These are phyloP conservation scores for Oenanthe melanoleuca DNA, from an alignment of 2,113 vertebrate species.

Conservation along the genomic window DNA sequence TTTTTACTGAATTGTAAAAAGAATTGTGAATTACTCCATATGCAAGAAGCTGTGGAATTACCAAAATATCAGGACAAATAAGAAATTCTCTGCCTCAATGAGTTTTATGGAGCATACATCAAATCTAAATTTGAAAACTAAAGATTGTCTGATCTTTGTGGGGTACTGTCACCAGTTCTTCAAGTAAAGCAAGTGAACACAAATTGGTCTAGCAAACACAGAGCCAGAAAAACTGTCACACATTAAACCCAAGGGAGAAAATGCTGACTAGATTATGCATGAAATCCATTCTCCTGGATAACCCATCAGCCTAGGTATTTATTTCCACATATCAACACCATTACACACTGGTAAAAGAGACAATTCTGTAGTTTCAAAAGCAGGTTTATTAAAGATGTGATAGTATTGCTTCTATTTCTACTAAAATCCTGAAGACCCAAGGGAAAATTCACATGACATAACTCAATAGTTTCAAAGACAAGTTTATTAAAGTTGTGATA, in stretches of 20 bases:
- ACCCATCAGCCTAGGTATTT: background rate
- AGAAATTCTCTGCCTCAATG: background rate
- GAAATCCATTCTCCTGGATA: slow-evolving; percentile 13
- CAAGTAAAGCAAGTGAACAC: background rate
- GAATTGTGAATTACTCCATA: background rate
- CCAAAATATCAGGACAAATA: background rate
- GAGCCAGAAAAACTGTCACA: background rate
- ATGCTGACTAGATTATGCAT: background rate
- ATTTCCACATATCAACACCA: background rate
- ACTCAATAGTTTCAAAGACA: slow-evolving; percentile 15
- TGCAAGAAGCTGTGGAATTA: background rate
- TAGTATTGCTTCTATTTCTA: background rate
- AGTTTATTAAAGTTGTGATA: slow-evolving; percentile 39
- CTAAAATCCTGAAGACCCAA: background rate
- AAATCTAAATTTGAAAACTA: background rate
- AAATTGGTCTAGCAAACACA: background rate
- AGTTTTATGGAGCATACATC: background rate
- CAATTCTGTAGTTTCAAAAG: slow-evolving; percentile 7
- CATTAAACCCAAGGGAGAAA: background rate
- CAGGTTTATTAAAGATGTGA: background rate
- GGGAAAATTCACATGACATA: background rate
- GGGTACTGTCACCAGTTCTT: background rate
- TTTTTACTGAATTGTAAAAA: background rate
- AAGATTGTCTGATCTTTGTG: background rate
- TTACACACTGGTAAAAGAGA: background rate